Evolutionary conservation across 2,797 vertebrate genomes (phyloP).

Genomic region (Tangara arthus): DNA sequence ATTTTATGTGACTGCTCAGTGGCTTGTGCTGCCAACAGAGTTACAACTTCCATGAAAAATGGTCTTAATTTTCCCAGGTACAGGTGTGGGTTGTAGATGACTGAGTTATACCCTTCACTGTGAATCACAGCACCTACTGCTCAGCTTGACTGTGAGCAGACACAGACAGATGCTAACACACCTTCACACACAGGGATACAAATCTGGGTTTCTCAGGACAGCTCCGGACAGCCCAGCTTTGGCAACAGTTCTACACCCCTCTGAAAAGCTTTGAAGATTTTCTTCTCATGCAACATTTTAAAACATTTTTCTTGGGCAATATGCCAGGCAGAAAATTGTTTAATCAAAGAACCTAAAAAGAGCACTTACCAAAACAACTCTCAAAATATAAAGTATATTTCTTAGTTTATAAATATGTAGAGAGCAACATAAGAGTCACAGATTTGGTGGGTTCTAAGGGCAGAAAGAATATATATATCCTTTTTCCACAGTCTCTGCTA

Average conservation of each 20-base stretch:
- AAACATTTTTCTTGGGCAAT: not conserved
- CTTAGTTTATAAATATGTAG: not conserved
- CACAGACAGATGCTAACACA: not conserved
- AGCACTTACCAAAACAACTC: not conserved
- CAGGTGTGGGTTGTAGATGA: not conserved
- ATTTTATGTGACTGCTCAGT: not conserved
- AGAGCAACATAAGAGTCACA: not conserved
- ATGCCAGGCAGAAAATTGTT: not conserved
- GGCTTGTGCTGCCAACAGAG: not conserved
- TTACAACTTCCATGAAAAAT: not conserved
- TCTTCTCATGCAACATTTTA: not conserved
- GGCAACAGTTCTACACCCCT: not conserved
- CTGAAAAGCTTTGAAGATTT: not conserved
- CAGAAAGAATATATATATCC: not conserved
- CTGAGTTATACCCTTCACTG: not conserved
- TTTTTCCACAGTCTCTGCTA: not conserved
- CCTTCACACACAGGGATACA: not conserved
- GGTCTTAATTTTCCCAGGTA: not conserved
- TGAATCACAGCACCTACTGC: not conserved
- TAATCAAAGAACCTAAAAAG: constrained; percentile 21
- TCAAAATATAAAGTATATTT: not conserved
- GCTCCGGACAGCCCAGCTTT: not conserved
- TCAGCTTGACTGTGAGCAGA: not conserved
- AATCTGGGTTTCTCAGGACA: not conserved
- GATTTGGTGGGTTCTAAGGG: not conserved